Conservation (phyloP, 2,888 invertebrate species). For the Andrena trimmerana region DNA sequence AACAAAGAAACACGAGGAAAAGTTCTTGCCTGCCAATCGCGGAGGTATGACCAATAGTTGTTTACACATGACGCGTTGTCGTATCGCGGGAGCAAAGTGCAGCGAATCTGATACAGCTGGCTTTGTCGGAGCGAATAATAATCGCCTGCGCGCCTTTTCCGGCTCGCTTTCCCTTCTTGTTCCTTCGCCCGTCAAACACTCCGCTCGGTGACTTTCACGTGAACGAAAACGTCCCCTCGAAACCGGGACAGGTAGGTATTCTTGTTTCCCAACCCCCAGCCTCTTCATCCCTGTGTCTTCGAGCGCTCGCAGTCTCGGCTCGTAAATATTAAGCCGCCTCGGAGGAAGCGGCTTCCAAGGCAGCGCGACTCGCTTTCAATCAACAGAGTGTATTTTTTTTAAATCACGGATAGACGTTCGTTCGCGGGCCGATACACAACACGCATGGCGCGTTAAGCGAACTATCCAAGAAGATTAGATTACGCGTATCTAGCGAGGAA, state of each 20-base stretch:
- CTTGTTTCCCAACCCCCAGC: not conserved
- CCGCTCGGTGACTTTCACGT: not conserved
- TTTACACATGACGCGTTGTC: not conserved
- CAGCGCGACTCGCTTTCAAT: not conserved
- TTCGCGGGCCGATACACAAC: not conserved
- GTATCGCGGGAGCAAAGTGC: slow-evolving; percentile 25
- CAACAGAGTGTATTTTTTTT: too few relatives aligned
- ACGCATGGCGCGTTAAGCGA: not conserved
- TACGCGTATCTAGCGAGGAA: slow-evolving; percentile 18
- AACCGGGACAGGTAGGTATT: not conserved
- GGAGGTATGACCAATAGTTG: slow-evolving; percentile 2
- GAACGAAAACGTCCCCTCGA: not conserved
- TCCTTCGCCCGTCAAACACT: not conserved
- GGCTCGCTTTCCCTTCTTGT: not conserved
- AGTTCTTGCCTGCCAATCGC: not conserved
- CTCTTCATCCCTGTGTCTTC: not conserved
- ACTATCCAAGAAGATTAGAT: slow-evolving; percentile 29
- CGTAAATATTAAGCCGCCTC: not conserved
- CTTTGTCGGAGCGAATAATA: not conserved
- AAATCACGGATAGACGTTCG: not conserved
- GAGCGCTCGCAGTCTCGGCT: not conserved
- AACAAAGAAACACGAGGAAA: slow-evolving; percentile 10
- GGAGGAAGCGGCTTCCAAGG: not conserved
- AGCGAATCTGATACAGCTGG: slow-evolving; percentile 3
- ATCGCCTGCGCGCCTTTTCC: not conserved